Base-by-base conservation (phyloP, 1,140 invertebrate species). In the Ips typographus region DNA sequence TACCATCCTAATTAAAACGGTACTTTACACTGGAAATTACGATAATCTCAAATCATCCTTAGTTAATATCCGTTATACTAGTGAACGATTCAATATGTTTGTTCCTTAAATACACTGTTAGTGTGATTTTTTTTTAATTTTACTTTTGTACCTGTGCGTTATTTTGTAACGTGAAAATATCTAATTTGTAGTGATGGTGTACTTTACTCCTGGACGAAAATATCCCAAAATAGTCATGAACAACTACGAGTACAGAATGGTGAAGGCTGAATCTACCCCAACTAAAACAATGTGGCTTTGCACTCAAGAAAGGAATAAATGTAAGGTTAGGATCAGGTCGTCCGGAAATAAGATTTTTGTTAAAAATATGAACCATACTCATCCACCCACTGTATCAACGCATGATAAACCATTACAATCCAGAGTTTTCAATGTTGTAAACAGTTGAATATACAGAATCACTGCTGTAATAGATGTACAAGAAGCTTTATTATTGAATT, bases 191-290 rank as follows among this genome's bases (percentile, higher is more conserved):
- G 70, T 53, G 40, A 40, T 53, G 8, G 43, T 72, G 37, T 68
- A 71, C 42, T 58, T 73, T 6, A 65, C 40, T n/a, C 52, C 22
- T 6, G 72, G 72, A 40, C 8, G 41, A n/a, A 73, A 71, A 62
- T 60, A 72, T 59, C 71, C 71, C 36, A 72, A 70, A 70, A 43
- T 72, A 22, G 47, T 73, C 3, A 42, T 73, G 22, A 63, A 73
- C 37, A 63, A 59, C 52, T 55, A 71, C 49, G 65, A 66, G 36
- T 73, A 58, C 37, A 69, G 8, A n/a, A 56, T 56, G 22, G 57
- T 56, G 5, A 66, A 42, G 59, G 44, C 43, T 22, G 40, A 39
- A 4, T 62, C 60, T 51, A n/a, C 43, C 1, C 42, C 57, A 1
- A 70, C 68, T 36, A 65, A 47, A 52, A 71, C 68, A 56, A 40